Percentiles rank a stretch among this genome's conserved stretches.
phyloP scores from a whole-genome alignment of 1,140 invertebrate species.

The Adoxophyes honmai region DNA sequence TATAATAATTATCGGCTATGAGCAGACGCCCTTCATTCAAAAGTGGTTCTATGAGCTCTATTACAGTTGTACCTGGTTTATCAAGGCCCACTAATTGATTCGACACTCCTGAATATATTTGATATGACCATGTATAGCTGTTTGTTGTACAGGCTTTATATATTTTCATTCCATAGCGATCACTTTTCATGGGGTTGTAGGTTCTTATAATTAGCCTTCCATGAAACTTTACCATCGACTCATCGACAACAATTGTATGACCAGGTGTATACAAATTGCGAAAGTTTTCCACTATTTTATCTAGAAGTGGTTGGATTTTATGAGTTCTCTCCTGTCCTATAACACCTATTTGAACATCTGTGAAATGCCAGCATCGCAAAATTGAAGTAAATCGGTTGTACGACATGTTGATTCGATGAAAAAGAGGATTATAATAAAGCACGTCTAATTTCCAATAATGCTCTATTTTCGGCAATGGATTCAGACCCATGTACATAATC shows the following conservation, averaged over 20 bases:
- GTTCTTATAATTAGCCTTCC: constrained; percentile 24
- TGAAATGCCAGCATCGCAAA: constrained; percentile 27
- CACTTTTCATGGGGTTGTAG: constrained; percentile 16
- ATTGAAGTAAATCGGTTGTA: constrained; percentile 26
- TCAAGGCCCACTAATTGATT: constrained; percentile 21
- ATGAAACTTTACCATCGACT: constrained; percentile 28
- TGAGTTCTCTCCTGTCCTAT: constrained; percentile 22
- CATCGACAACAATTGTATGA: constrained; percentile 26
- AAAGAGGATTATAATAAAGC: constrained; percentile 21
- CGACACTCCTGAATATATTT: constrained; percentile 23
- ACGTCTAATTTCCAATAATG: constrained; percentile 31
- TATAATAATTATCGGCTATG: constrained; percentile 66
- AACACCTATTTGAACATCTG: constrained; percentile 23
- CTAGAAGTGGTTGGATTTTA: constrained; percentile 29
- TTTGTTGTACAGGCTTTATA: constrained; percentile 26
- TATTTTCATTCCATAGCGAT: constrained; percentile 25
- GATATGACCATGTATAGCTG: constrained; percentile 26
- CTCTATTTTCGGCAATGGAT: constrained; percentile 28
- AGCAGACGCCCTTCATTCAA: constrained; percentile 49
- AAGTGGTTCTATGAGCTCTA: constrained; percentile 31
- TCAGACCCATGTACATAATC: constrained; percentile 27
- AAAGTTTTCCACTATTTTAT: constrained; percentile 21
- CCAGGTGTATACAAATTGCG: constrained; percentile 23
- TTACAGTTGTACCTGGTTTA: constrained; percentile 22
- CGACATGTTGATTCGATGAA: constrained; percentile 29